Conservation (phyloP, 2,888 invertebrate species). For the Cephus pygmeus region DNA sequence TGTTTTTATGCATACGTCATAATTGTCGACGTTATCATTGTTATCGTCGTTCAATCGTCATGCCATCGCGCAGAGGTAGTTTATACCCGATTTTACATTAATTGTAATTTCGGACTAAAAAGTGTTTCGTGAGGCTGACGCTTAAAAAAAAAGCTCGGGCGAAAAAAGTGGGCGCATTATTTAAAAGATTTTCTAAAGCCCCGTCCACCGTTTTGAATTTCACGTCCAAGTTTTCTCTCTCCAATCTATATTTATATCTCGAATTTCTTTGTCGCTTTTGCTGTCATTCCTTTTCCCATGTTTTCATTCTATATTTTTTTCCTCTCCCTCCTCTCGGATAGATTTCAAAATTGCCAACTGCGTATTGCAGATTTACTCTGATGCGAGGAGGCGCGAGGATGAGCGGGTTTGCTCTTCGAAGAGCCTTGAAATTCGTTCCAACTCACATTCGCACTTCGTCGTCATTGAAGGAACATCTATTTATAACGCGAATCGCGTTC, state of each 20-base stretch:
- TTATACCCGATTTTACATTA: not conserved
- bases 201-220: not conserved
- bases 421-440: not conserved
- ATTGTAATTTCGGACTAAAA: not conserved
- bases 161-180: not conserved
- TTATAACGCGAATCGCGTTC: not conserved
- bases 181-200: not conserved
- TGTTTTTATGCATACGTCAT: not conserved
- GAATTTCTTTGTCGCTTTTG: not conserved
- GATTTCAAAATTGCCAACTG: slow-evolving; percentile 38
- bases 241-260: not conserved
- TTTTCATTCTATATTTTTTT: not conserved
- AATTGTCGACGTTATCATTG: not conserved
- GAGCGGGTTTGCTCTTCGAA: not conserved
- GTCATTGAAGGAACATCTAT: not conserved
- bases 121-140: not conserved
- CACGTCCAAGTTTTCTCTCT: not conserved
- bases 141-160: not conserved
- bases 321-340: slow-evolving; percentile 19
- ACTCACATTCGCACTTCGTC: not conserved
- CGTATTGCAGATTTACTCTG: slow-evolving; percentile 14
- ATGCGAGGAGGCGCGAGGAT: not conserved
- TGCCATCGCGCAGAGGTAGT: not conserved
- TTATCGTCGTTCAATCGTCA: not conserved
- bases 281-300: not conserved